Percentiles rank a stretch among this genome's conserved stretches.
Evolutionary conservation across 2,113 vertebrate species (phyloP).

Genomic region (Rhea pennata): DNA sequence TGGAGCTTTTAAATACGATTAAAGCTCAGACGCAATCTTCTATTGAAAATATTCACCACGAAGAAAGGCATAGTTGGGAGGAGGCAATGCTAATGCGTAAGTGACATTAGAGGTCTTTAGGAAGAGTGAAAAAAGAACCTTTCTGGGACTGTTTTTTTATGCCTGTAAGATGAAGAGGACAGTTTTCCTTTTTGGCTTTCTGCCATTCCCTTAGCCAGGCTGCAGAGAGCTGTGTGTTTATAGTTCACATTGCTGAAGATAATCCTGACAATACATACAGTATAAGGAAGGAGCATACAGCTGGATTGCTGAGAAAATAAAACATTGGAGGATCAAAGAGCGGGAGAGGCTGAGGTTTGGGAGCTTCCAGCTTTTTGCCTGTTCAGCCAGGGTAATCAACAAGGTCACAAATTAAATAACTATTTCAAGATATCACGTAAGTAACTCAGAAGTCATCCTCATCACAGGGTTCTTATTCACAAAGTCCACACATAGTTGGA

Average conservation of each 20-base stretch:
- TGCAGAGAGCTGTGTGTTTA: conserved; percentile 52
- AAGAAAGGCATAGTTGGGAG: background rate
- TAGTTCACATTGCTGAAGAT: conserved; percentile 32
- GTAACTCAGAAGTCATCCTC: conserved; percentile 37
- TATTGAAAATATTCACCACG: background rate
- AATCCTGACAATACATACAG: conserved; percentile 52
- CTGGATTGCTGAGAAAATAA: conserved; percentile 61
- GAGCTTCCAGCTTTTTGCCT: background rate
- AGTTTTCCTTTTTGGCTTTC: conserved; percentile 17
- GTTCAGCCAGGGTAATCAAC: conserved; percentile 43
- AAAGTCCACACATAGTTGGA: background rate
- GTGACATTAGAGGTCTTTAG: background rate
- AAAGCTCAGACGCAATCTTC: background rate
- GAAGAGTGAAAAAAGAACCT: background rate
- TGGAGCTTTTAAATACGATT: background rate
- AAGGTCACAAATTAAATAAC: conserved; percentile 52
- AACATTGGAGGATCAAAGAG: conserved; percentile 49
- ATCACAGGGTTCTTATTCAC: conserved; percentile 6
- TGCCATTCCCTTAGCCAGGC: conserved; percentile 16
- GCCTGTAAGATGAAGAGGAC: background rate
- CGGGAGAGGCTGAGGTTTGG: background rate
- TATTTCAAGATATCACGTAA: conserved; percentile 22
- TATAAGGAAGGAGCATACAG: conserved; percentile 27
- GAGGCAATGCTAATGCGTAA: background rate
- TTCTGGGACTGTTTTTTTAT: background rate